Evolutionary conservation across 2,888 invertebrate genomes (phyloP).

Genomic region (Tetragonisca angustula): DNA sequence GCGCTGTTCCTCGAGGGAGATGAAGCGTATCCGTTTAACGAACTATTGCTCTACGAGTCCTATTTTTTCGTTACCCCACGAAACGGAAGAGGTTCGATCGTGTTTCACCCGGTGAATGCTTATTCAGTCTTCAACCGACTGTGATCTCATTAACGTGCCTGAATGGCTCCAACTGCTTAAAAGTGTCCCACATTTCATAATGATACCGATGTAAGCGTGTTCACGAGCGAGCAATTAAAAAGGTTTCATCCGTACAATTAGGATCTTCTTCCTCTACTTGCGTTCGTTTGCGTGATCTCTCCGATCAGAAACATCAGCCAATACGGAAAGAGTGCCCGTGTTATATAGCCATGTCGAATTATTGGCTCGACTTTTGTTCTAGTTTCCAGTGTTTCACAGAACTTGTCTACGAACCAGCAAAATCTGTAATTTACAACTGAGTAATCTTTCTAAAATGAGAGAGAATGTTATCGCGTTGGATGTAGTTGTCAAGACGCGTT

Average conservation of each 20-base stretch:
- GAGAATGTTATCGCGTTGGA: conserved; percentile 26
- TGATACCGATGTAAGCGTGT: conserved; percentile 63
- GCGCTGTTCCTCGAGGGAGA: conserved; percentile 56
- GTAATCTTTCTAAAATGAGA: conserved; percentile 23
- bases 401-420: conserved; percentile 22
- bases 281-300: conserved; percentile 32
- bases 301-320: not conserved
- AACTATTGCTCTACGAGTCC: conserved; percentile 55
- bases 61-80: conserved; percentile 48
- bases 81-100: conserved; percentile 48
- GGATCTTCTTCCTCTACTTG: conserved; percentile 50
- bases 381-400: conserved; percentile 29
- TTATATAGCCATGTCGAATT: conserved; percentile 28
- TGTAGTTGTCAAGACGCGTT: not conserved
- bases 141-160: conserved; percentile 72
- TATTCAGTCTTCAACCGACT: conserved; percentile 59
- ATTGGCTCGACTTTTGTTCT: conserved; percentile 36
- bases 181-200: conserved; percentile 68
- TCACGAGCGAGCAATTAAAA: conserved; percentile 66
- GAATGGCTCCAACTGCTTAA: conserved; percentile 65
- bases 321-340: conserved; percentile 5
- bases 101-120: conserved; percentile 49
- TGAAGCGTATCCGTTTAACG: conserved; percentile 74
- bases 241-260: conserved; percentile 63
- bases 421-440: conserved; percentile 44